Base-by-base conservation (phyloP, 92 coral and sea anemone genomes). In the Parazoanthus atlanticus region DNA sequence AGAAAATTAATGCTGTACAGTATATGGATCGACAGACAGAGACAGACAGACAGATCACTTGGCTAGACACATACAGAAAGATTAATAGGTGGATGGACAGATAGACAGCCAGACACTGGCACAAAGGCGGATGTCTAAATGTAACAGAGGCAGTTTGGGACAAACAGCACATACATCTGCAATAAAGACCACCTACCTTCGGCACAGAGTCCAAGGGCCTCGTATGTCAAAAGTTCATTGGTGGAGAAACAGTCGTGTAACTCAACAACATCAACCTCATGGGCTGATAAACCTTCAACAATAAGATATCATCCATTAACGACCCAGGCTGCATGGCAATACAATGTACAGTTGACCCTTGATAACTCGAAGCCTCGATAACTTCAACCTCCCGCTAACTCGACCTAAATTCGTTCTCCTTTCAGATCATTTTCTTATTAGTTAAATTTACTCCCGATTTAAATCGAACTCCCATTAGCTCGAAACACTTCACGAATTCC, bases 241-340 rank as follows among this genome's bases (percentile, higher is more conserved):
- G 94, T 92, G 41, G 99, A 95, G 89, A 97, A 97, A 69, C 99
- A 97, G 79, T 97, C 99, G 65, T 97, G 99, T 8, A 97, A 95
- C 80, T 97, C 99, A 47, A 97, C 86, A 64, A 97, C 98, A 82
- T 97, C 93, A 52, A 92, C 98, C 80, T 92, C 93, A 9, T 88
- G 90, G 25, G 96, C 94, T 38, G 93, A 75, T 66, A 97, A 49
- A 10, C 99, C 99, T 97, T 89, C 29, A 72, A 11, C 49, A 26
- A 19, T 13, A 8, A 26, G 2, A 81, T 2, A 64, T 32, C 19
- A 34, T 0, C 23, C 21, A 25, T 65, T 11, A 64, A 64, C 33
- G 6, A 46, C 49, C 43, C 49, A 46, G 49, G 9, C 8, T 0
- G 0, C 47, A 6, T 5, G 47, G 9, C 47, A 43, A 7, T 3